phyloP scores from a whole-genome alignment of 2,113 vertebrate genomes.

The Oxyura jamaicensis region DNA sequence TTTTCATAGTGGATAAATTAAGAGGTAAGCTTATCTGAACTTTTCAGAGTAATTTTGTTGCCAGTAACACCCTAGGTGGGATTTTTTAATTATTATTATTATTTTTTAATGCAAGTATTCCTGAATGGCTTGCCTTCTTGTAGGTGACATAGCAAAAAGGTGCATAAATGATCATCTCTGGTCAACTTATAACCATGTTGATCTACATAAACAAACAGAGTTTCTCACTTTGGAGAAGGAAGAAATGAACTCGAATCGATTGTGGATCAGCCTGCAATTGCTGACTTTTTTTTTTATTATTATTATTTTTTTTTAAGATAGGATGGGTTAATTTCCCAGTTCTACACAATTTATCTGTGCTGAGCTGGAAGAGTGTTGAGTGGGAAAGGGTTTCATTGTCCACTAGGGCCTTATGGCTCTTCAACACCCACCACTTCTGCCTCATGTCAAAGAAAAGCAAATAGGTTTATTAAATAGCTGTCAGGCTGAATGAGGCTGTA shows the following conservation, averaged over 20 bases:
- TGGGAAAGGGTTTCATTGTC: conserved; percentile 84
- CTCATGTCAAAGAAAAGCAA: conserved; percentile 85
- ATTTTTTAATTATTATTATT: neutral
- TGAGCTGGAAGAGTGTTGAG: conserved; percentile 83
- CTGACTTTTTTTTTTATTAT: neutral
- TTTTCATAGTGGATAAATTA: neutral
- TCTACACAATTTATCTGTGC: conserved; percentile 82
- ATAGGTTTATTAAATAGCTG: conserved; percentile 89
- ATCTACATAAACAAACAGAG: conserved; percentile 1
- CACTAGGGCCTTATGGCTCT: conserved; percentile 79
- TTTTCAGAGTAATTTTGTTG: neutral
- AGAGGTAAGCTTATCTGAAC: neutral
- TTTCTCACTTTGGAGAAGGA: conserved; percentile 22
- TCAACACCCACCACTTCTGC: conserved; percentile 85
- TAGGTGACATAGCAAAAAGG: neutral
- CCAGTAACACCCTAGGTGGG: neutral
- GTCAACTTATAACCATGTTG: neutral
- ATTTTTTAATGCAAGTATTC: neutral
- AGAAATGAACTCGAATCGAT: neutral
- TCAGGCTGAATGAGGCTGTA: conserved; percentile 80
- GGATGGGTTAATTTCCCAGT: conserved; percentile 79
- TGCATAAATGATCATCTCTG: neutral
- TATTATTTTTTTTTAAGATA: conserved; percentile 50
- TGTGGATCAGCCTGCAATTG: neutral
- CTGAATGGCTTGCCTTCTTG: neutral